phyloP scores from a whole-genome alignment of 2,113 vertebrate species.

The Phaethon lepturus region DNA sequence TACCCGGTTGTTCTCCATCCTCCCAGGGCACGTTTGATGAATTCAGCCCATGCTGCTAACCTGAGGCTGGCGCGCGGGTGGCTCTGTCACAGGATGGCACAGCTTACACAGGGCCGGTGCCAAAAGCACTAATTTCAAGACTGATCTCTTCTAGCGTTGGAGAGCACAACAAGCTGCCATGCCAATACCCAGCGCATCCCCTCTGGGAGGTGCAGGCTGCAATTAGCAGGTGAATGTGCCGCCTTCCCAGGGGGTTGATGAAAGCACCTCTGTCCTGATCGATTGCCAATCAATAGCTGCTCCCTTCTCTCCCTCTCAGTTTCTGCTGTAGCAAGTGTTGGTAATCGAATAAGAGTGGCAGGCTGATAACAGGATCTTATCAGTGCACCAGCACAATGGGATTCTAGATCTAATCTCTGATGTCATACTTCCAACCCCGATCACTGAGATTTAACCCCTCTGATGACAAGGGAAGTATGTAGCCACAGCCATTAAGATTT shows the following conservation, averaged over 20 bases:
- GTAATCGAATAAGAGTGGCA: constrained; percentile 58
- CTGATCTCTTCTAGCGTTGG: neutral
- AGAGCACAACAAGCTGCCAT: neutral
- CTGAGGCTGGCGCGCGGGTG: neutral
- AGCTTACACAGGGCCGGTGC: neutral
- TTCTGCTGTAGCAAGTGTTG: constrained; percentile 25
- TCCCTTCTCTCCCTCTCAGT: constrained; percentile 39
- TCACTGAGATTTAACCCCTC: neutral
- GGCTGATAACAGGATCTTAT: constrained; percentile 60
- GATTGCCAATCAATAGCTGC: constrained; percentile 61
- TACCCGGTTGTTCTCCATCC: neutral
- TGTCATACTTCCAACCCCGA: neutral
- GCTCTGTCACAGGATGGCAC: constrained; percentile 19
- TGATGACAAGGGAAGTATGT: neutral
- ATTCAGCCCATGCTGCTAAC: neutral
- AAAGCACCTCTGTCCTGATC: constrained; percentile 22
- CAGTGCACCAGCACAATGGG: constrained; percentile 19
- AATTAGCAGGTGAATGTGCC: constrained; percentile 16
- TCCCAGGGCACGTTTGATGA: neutral
- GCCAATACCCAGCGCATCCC: neutral
- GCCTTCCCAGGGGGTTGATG: neutral
- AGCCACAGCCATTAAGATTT: neutral
- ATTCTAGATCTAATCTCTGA: constrained; percentile 41
- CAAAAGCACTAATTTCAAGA: constrained; percentile 14
- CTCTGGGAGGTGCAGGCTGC: constrained; percentile 12